Evolutionary conservation across 2,113 vertebrate genomes (phyloP).

Genomic region (Coptodon rendalli): DNA sequence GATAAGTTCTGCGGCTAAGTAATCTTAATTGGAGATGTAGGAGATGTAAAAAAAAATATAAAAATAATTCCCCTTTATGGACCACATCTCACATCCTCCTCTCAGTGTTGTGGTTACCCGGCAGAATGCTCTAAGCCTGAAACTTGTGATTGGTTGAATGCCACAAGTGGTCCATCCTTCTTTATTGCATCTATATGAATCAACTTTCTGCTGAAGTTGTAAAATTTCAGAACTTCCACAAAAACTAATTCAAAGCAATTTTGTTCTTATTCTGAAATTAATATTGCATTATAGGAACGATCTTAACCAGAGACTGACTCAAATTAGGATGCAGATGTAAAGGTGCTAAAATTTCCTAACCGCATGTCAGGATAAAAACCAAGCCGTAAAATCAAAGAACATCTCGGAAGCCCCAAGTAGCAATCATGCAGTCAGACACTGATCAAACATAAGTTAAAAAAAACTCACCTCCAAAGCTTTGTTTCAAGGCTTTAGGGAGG

Average conservation of each 20-base stretch:
- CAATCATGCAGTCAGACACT: background rate
- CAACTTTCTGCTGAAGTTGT: background rate
- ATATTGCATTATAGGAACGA: background rate
- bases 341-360: background rate
- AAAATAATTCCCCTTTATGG: background rate
- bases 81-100: background rate
- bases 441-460: accelerated
- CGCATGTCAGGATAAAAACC: background rate
- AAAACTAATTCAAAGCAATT: accelerated
- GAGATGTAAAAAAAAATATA: background rate
- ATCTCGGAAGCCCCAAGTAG: accelerated
- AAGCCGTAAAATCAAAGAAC: accelerated
- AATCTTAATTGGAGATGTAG: background rate
- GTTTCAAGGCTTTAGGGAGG: background rate
- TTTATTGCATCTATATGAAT: background rate
- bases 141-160: accelerated
- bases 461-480: background rate
- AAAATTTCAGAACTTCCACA: background rate
- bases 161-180: no score
- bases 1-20: accelerated
- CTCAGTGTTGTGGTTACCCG: background rate
- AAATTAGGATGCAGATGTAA: background rate
- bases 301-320: background rate
- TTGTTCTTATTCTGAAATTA: background rate
- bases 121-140: background rate